Conservation (phyloP, 1,140 invertebrate species). For the Bicyclus anynana region DNA sequence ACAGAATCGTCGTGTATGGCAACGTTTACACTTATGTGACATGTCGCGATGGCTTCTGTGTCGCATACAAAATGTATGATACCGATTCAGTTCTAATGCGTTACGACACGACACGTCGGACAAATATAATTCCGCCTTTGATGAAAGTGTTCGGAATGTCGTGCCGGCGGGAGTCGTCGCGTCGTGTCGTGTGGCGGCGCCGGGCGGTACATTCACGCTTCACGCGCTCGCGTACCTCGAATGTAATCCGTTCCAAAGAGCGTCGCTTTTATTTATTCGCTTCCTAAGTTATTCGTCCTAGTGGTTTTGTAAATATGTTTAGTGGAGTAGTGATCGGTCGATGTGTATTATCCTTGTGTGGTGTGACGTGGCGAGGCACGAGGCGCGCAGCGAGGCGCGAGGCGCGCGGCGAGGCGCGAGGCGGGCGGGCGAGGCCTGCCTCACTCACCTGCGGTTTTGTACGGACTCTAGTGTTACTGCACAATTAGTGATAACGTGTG, state of each 20-base stretch:
- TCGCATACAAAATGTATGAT: too few relatives aligned
- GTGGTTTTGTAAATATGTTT: constrained; percentile 29
- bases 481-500: constrained; percentile 32
- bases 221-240: constrained; percentile 40
- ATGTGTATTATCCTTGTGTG: constrained; percentile 6
- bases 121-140: too few relatives aligned
- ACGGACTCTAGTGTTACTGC: constrained; percentile 6
- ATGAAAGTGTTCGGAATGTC: too few relatives aligned
- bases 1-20: too few relatives aligned
- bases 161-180: neutral
- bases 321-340: constrained; percentile 30
- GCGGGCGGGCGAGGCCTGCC: constrained; percentile 25
- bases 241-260: constrained; percentile 68
- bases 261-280: constrained; percentile 63
- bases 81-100: too few relatives aligned
- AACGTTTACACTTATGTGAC: too few relatives aligned
- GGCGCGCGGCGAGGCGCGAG: constrained; percentile 29
- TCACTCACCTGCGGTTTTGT: constrained; percentile 2
- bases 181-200: neutral
- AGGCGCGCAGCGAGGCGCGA: constrained; percentile 24
- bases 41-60: too few relatives aligned
- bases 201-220: constrained; percentile 9
- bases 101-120: too few relatives aligned
- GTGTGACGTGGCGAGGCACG: constrained; percentile 13
- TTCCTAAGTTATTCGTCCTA: constrained; percentile 48